Percentiles rank a stretch among this genome's conserved stretches.
Evolutionary conservation across 1,140 invertebrate genomes (phyloP).

Genomic region (Saccostrea cuccullata): DNA sequence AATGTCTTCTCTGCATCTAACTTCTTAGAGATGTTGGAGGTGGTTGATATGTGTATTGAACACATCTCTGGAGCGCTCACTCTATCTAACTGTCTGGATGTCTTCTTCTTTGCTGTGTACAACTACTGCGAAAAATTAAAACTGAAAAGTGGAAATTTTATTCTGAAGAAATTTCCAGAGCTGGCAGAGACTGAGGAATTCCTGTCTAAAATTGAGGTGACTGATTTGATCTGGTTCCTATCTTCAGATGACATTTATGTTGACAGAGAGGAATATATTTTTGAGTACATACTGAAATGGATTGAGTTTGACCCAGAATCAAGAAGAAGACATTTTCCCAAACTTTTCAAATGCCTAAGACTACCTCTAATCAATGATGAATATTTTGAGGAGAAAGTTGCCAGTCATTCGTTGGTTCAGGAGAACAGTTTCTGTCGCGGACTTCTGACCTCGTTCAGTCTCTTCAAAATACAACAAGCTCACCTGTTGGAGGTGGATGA

Average conservation of each 20-base stretch:
- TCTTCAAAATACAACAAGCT: conserved; percentile 52
- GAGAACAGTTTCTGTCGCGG: conserved; percentile 58
- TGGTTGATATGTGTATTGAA: conserved; percentile 63
- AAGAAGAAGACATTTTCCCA: conserved; percentile 57
- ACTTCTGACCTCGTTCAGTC: conserved; percentile 52
- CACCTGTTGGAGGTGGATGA: conserved; percentile 30
- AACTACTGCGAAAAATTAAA: conserved; percentile 62
- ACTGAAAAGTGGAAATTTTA: conserved; percentile 56
- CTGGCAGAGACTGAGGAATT: conserved; percentile 55
- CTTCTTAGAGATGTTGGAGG: conserved; percentile 66
- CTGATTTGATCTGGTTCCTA: conserved; percentile 62
- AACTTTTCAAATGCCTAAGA: conserved; percentile 65
- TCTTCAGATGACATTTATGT: conserved; percentile 68
- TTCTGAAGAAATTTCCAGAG: conserved; percentile 70
- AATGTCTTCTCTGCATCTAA: conserved; percentile 67
- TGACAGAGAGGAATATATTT: conserved; percentile 68
- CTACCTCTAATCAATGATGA: conserved; percentile 62
- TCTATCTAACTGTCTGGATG: conserved; percentile 65
- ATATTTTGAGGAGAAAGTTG: conserved; percentile 55
- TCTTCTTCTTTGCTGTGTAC: conserved; percentile 66
- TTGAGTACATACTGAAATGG: conserved; percentile 68
- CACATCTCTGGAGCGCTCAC: conserved; percentile 64
- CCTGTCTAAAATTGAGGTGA: conserved; percentile 51
- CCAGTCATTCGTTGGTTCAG: conserved; percentile 49
- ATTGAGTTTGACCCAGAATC: conserved; percentile 58